Evolutionary conservation across 1,140 invertebrate species (phyloP).

Genomic region (Penaeus japonicus): DNA sequence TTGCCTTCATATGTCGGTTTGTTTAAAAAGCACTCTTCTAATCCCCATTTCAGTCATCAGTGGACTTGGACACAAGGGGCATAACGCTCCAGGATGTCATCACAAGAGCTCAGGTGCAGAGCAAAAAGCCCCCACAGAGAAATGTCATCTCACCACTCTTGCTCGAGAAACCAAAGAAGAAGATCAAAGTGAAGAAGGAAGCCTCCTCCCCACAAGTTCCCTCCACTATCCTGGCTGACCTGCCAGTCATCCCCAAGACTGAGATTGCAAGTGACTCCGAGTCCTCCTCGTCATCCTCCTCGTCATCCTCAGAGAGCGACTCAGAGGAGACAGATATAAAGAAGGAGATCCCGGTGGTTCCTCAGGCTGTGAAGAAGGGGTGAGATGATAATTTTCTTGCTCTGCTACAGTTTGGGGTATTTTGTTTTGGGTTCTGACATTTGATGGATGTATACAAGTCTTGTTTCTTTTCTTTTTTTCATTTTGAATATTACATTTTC

Average conservation of each 20-base stretch:
- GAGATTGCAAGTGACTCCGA: conserved; percentile 30
- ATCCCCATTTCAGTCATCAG: background rate
- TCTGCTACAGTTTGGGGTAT: too few relatives aligned
- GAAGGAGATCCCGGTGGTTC: conserved; percentile 17
- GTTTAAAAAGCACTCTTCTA: background rate
- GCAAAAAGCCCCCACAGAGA: conserved; percentile 60
- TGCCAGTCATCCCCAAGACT: background rate
- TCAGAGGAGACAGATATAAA: conserved; percentile 39
- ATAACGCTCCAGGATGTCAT: conserved; percentile 71
- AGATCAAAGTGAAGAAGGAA: conserved; percentile 57
- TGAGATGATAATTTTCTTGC: background rate
- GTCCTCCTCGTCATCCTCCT: conserved; percentile 34
- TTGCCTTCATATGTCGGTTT: background rate
- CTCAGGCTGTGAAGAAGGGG: conserved; percentile 18
- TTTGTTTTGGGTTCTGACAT: too few relatives aligned
- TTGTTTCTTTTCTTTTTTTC: background rate
- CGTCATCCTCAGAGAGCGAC: conserved; percentile 32
- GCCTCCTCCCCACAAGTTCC: background rate
- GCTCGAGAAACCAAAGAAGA: conserved; percentile 48
- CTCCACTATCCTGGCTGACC: background rate
- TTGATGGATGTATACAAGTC: background rate
- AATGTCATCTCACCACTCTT: conserved; percentile 19
- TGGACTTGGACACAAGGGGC: conserved; percentile 66
- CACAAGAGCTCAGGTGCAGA: conserved; percentile 67
- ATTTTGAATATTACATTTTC: background rate